These are phyloP conservation scores for Champsocephalus gunnari DNA, from an alignment of 2,797 vertebrate species.

Conservation along the genomic window DNA sequence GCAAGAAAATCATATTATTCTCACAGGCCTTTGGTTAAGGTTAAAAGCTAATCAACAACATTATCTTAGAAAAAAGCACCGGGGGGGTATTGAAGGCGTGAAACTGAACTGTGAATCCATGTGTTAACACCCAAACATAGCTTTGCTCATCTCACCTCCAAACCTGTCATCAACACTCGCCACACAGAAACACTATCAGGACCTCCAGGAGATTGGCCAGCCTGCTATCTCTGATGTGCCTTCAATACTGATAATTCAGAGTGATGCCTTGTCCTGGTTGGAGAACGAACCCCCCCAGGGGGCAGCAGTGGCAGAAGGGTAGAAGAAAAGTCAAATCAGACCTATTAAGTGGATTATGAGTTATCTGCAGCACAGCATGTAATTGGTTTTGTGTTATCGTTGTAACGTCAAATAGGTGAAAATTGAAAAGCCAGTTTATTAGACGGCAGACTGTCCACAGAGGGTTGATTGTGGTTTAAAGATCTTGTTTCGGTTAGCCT, in stretches of 20 bases:
- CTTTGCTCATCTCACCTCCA: slow-evolving; percentile 38
- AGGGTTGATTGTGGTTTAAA: slow-evolving; percentile 69
- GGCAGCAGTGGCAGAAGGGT: slow-evolving; percentile 31
- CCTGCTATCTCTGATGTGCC: slow-evolving; percentile 54
- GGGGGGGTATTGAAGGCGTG: neutral
- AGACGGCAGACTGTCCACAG: slow-evolving; percentile 61
- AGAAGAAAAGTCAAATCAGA: slow-evolving; percentile 69
- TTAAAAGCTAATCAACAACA: slow-evolving; percentile 9
- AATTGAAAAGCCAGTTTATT: slow-evolving; percentile 82
- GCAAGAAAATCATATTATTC: neutral
- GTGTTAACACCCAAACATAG: slow-evolving; percentile 30
- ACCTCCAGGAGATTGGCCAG: slow-evolving; percentile 46
- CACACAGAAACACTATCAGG: slow-evolving; percentile 44
- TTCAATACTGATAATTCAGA: slow-evolving; percentile 66
- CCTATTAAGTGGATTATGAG: slow-evolving; percentile 79
- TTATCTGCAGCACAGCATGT: slow-evolving; percentile 76
- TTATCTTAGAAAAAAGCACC: slow-evolving; percentile 8
- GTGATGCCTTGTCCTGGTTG: slow-evolving; percentile 61
- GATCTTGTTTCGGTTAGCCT: slow-evolving; percentile 71
- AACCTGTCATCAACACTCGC: slow-evolving; percentile 55
- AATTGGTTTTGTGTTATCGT: slow-evolving; percentile 83
- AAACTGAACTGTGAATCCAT: slow-evolving; percentile 36
- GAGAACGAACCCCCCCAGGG: slow-evolving; percentile 58
- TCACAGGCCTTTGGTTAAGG: neutral
- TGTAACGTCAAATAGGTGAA: slow-evolving; percentile 74